Conservation (phyloP, 2,797 vertebrate genomes). For the Chelmon rostratus region DNA sequence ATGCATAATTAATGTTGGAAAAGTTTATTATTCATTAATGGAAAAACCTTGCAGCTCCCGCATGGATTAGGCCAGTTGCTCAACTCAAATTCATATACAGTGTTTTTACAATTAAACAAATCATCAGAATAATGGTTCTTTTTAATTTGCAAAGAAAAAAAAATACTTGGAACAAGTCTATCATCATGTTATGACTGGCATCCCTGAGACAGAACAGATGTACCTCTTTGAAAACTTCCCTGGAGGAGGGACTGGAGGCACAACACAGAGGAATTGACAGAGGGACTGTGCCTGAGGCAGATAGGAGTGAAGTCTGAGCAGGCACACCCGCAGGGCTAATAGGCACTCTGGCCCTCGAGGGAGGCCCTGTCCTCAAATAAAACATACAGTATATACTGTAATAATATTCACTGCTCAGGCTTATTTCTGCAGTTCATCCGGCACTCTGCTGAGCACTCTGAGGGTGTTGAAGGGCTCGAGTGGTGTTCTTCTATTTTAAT, state of each 20-base stretch:
- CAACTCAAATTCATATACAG: conserved; percentile 25
- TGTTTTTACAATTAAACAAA: conserved; percentile 16
- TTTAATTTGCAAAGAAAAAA: conserved; percentile 13
- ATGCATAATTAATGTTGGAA: conserved; percentile 50
- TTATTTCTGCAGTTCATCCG: conserved; percentile 41
- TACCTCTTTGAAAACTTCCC: conserved; percentile 63
- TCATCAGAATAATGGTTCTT: not conserved
- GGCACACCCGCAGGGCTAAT: conserved; percentile 73
- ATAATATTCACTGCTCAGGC: conserved; percentile 40
- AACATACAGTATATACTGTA: conserved; percentile 57
- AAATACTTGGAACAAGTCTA: not conserved
- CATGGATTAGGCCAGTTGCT: conserved; percentile 36
- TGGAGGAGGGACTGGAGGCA: conserved; percentile 55
- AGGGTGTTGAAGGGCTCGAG: conserved; percentile 33
- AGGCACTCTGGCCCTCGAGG: conserved; percentile 57
- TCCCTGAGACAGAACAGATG: conserved; percentile 57
- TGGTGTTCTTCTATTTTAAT: conserved; percentile 39
- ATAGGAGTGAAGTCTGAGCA: conserved; percentile 56
- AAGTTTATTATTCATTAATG: conserved; percentile 55
- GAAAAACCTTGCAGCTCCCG: conserved; percentile 16
- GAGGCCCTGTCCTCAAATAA: conserved; percentile 72
- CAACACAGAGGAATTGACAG: conserved; percentile 53
- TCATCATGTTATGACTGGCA: conserved; percentile 10
- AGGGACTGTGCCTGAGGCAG: conserved; percentile 64
- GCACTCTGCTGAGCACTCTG: conserved; percentile 23